Conservation (phyloP, 2,888 invertebrate species). For the Steinernema scapterisci region DNA sequence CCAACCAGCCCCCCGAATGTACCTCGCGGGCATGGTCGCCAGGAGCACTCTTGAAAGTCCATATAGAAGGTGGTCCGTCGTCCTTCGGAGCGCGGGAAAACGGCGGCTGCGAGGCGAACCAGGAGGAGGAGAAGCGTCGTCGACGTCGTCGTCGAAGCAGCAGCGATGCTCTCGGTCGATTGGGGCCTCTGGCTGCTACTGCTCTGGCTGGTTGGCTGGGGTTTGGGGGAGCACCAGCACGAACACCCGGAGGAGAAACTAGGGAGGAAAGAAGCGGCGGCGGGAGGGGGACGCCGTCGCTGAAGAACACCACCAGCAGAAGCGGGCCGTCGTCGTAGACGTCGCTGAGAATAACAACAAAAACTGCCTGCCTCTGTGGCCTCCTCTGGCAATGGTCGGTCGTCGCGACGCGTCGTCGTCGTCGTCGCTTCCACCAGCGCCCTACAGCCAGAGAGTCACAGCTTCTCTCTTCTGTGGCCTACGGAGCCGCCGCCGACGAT, state of each 20-base stretch:
- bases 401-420: no score
- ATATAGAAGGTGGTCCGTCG: conserved; percentile 23
- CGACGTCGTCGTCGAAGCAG: conserved; percentile 1
- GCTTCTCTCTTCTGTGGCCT: no score
- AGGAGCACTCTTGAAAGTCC: conserved; percentile 23
- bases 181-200: no score
- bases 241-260: no score
- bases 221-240: no score
- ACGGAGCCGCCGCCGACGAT: neutral
- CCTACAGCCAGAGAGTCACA: conserved; percentile 14
- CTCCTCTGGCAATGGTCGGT: no score
- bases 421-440: neutral
- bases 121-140: neutral
- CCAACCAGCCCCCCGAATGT: conserved; percentile 19
- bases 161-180: no score
- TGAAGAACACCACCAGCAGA: conserved; percentile 2
- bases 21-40: conserved; percentile 23
- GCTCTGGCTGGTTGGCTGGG: no score
- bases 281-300: neutral
- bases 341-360: no score
- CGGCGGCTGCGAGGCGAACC: no score
- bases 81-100: conserved; percentile 28
- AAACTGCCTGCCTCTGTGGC: no score
- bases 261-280: no score
- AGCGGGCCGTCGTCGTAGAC: neutral